Evolutionary conservation across 2,888 invertebrate species (phyloP).

Genomic region (Orthonevra nobilis): DNA sequence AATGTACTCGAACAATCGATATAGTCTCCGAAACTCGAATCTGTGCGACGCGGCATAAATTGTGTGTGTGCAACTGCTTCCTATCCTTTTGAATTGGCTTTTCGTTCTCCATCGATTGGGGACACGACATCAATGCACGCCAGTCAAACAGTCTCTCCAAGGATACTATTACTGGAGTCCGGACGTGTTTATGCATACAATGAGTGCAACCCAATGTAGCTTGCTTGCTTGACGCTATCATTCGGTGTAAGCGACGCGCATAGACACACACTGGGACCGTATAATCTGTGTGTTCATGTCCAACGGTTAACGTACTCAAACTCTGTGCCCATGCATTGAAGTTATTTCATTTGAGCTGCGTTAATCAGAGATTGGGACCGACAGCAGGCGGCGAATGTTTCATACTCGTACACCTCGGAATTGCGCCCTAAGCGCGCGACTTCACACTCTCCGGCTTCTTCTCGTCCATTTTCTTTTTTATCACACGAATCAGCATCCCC

Average conservation of each 20-base stretch:
- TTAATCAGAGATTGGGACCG: constrained; percentile 44
- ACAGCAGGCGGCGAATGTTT: too few relatives aligned
- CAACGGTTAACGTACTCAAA: too few relatives aligned
- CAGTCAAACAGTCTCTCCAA: constrained; percentile 41
- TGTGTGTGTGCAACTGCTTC: constrained; percentile 32
- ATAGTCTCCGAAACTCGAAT: constrained; percentile 20
- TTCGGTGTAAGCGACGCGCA: constrained; percentile 50
- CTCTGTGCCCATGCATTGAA: constrained; percentile 30
- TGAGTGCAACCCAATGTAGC: constrained; percentile 26
- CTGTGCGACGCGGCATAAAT: constrained; percentile 50
- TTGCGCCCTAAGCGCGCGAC: too few relatives aligned
- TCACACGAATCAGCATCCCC: not conserved
- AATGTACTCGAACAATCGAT: too few relatives aligned
- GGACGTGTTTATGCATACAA: constrained; percentile 68
- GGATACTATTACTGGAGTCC: constrained; percentile 58
- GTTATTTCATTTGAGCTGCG: constrained; percentile 54
- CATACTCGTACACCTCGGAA: too few relatives aligned
- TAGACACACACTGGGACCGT: constrained; percentile 41
- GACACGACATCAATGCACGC: constrained; percentile 3
- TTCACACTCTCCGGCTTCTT: too few relatives aligned
- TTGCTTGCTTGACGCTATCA: constrained; percentile 32
- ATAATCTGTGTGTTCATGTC: constrained; percentile 42
- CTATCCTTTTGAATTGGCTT: constrained; percentile 35
- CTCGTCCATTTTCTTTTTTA: not conserved
- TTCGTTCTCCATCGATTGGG: constrained; percentile 18